Percentiles rank a stretch among this genome's conserved stretches.
Evolutionary conservation across 2,113 vertebrate species (phyloP).

Genomic region (Lepus europaeus): DNA sequence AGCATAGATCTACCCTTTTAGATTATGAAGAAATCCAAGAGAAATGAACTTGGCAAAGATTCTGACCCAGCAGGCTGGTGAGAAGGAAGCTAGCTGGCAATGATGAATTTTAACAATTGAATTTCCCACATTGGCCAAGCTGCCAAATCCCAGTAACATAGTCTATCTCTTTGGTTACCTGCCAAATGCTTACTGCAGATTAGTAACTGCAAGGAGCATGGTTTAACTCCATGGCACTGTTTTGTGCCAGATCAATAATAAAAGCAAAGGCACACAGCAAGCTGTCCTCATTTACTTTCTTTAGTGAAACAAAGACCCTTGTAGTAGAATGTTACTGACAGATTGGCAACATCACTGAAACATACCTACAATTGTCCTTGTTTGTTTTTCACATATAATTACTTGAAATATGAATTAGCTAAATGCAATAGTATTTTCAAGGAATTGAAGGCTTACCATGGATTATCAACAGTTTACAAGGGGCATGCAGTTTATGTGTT

Average conservation of each 20-base stretch:
- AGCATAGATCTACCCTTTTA: neutral
- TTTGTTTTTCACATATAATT: conserved; percentile 26
- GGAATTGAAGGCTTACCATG: conserved; percentile 28
- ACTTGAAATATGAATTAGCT: conserved; percentile 61
- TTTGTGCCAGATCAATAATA: conserved; percentile 47
- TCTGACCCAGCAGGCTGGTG: neutral
- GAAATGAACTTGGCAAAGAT: neutral
- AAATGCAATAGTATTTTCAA: conserved; percentile 60
- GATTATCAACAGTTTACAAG: conserved; percentile 44
- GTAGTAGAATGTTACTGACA: neutral
- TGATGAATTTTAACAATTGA: conserved; percentile 57
- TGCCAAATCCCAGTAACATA: neutral
- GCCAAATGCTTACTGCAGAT: conserved; percentile 53
- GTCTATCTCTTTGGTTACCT: conserved; percentile 13
- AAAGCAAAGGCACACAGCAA: conserved; percentile 42
- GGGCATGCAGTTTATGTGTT: conserved; percentile 13
- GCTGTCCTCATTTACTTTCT: conserved; percentile 10
- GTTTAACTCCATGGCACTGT: conserved; percentile 4
- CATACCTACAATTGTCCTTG: neutral
- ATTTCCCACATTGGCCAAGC: conserved; percentile 37
- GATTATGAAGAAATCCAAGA: neutral
- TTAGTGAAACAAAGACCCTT: neutral
- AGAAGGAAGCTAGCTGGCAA: neutral
- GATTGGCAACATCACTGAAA: neutral
- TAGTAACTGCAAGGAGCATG: conserved; percentile 52